Conservation (phyloP, 2,797 vertebrate species). For the Gephyroberyx darwinii region DNA sequence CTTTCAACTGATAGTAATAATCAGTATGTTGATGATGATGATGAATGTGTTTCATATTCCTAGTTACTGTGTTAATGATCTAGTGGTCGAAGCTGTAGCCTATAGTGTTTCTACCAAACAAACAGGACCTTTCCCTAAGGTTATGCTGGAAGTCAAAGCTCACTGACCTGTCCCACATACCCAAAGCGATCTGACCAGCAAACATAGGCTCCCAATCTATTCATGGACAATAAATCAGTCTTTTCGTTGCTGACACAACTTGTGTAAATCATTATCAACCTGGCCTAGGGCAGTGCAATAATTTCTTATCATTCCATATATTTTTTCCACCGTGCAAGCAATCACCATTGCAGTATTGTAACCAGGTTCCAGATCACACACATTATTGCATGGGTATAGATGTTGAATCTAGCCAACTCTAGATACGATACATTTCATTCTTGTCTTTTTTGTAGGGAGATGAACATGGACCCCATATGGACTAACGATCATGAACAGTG, state of each 20-base stretch:
- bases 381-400: constrained; percentile 28
- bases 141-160: background rate
- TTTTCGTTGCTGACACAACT: background rate
- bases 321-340: background rate
- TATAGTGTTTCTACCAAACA: background rate
- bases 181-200: constrained; percentile 4
- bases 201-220: background rate
- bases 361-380: background rate
- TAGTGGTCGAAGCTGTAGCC: background rate
- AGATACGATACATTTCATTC: constrained; percentile 9
- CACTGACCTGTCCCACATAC: constrained; percentile 4
- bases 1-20: too few species aligned
- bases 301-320: background rate
- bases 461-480: constrained; percentile 2
- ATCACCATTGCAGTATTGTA: constrained; percentile 10
- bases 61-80: background rate
- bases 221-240: background rate
- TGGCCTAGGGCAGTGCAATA: background rate
- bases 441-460: background rate
- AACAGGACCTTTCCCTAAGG: background rate
- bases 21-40: too few species aligned
- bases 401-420: constrained; percentile 36
- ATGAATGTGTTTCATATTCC: too few species aligned
- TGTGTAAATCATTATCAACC: background rate
- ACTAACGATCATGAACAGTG: background rate